Base-by-base conservation (phyloP, 2,113 vertebrate genomes). In the Arvicanthis niloticus region DNA sequence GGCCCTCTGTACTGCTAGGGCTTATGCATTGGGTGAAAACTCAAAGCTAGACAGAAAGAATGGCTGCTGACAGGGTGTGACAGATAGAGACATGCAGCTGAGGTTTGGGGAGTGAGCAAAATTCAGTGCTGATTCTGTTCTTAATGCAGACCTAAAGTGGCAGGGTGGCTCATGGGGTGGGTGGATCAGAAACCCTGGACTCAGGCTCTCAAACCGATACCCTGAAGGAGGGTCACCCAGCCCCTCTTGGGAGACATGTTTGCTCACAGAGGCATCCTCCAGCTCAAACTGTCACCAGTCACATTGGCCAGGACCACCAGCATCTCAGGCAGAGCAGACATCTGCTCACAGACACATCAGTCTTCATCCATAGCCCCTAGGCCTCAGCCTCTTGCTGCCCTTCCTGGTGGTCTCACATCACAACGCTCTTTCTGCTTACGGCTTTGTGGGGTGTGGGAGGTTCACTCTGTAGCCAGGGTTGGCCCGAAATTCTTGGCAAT, bases 381-480 rank as follows among this genome's bases (percentile, higher is more conserved):
- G 15, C 40, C 31, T 21, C 31, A 68, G 70, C 31, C 62, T 48
- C 73, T 51, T 13, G 75, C 42, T 34, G 7, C 40, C 19, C 45
- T 62, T 19, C 65, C 42, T 65, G 56, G 34, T 85, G 40, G 53
- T 31, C 21, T 40, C 62, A 7, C 45, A 5, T 53, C 37, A 51
- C 34, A 78, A 37, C 26, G 8, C 24, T 34, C 60, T 67, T 37
- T 62, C 34, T 24, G 42, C 51, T 29, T 40, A 56, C 6, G 37
- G 51, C 37, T 73, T 40, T 88, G 22, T 12, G 6, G 13, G 37
- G 19, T 0, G 1, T 0, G 10, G 11, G 42, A 9, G 17, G 5
- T 65, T 87, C 34, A 2, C 45, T 70, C 45, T 51, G 21, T 53
- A 68, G 17, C 45, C 62, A 22, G 65, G 34, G 45, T 21, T 53